Evolutionary conservation across 35 echinoderm and acorn worm genomes (phyloP).

Genomic region (Holothuria glaberrima): DNA sequence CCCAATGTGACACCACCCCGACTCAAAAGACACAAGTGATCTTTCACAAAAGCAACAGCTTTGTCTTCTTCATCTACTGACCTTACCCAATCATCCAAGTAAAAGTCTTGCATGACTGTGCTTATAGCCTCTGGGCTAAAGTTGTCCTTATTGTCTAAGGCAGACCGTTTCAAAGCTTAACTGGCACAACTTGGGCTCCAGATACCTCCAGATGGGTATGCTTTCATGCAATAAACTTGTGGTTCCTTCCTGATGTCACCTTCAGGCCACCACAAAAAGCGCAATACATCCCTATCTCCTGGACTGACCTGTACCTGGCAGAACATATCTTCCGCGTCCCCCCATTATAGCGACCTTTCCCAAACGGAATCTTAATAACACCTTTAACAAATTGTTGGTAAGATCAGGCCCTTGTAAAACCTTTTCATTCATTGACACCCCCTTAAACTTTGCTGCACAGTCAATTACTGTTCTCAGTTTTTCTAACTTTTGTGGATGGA

Average conservation of each 20-base stretch:
- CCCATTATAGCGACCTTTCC: conserved; percentile 42
- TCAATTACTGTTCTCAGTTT: conserved; percentile 26
- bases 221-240: conserved; percentile 41
- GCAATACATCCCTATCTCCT: too few relatives aligned
- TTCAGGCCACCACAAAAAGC: conserved; percentile 60
- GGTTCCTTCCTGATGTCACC: conserved; percentile 1
- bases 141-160: conserved; percentile 8
- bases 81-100: conserved; percentile 71
- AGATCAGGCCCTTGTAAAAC: conserved; percentile 47
- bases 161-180: conserved; percentile 27
- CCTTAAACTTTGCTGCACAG: conserved; percentile 60
- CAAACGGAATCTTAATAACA: conserved; percentile 37
- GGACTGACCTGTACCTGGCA: conserved; percentile 25
- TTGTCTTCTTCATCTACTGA: conserved; percentile 53
- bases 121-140: neutral
- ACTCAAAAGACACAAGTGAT: conserved; percentile 13
- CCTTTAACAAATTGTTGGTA: conserved; percentile 38
- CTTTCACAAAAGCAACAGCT: conserved; percentile 3
- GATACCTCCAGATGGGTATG: conserved; percentile 43
- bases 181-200: conserved; percentile 50
- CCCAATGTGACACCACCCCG: conserved; percentile 47
- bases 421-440: conserved; percentile 37
- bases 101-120: conserved; percentile 59
- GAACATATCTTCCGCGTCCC: conserved; percentile 50
- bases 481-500: neutral